Evolutionary conservation across 2,888 invertebrate genomes (phyloP).

Genomic region (Stramonita haemastoma): DNA sequence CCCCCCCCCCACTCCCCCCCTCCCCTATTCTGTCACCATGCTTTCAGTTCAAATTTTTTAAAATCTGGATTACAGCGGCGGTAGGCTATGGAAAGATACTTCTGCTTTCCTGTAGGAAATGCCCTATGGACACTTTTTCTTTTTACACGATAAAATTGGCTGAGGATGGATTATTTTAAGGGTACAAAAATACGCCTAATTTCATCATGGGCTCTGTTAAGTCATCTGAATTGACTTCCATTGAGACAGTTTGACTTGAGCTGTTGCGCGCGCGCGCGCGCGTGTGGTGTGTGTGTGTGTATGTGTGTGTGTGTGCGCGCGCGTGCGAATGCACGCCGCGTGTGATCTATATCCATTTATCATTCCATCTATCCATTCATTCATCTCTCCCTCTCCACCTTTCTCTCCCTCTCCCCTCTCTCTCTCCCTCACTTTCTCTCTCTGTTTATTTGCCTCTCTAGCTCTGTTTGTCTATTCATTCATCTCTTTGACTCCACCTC

Average conservation of each 20-base stretch:
- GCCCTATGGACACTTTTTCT: neutral
- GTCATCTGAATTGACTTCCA: too few species aligned
- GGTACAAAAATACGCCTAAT: too few species aligned
- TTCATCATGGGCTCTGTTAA: too few species aligned
- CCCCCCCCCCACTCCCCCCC: neutral
- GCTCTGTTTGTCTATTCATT: too few species aligned
- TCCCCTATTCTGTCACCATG: neutral
- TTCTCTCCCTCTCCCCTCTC: too few species aligned
- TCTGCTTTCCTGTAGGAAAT: neutral
- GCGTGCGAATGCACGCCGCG: neutral
- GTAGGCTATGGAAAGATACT: neutral
- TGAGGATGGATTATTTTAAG: too few species aligned
- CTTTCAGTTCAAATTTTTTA: neutral
- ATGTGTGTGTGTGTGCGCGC: neutral
- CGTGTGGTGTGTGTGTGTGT: too few species aligned
- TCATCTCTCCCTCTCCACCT: too few species aligned
- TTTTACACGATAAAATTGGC: neutral
- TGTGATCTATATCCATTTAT: neutral
- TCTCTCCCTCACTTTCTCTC: too few species aligned
- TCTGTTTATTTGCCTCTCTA: too few species aligned
- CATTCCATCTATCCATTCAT: neutral
- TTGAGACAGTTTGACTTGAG: neutral
- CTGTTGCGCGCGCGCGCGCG: too few species aligned
- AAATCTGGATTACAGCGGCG: neutral
- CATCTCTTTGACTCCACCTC: too few species aligned